Evolutionary conservation across 2,888 invertebrate species (phyloP), one percentile per base, ranked within the genome.

Genomic region (Drosophila leonis): DNA sequence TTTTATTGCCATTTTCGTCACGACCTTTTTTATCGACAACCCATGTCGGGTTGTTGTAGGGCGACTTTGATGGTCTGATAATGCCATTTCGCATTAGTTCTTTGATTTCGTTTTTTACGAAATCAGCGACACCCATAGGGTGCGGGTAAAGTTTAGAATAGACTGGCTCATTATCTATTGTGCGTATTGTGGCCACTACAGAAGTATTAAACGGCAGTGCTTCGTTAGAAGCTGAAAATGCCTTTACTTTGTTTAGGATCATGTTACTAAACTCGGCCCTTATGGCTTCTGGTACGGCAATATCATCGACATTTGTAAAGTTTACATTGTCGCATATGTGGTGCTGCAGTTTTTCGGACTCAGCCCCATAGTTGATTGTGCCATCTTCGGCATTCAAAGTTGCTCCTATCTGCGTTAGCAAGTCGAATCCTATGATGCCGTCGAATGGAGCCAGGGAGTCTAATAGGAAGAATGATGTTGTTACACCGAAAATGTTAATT

Each of bases 71-170:
- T 6, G 42, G 42, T 1, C 42, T 42, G 12, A 42, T 42, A 6
- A 42, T 42, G 20, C 12, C 20, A 6, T 42, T 42, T 13, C 13
- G 6, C 20, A 42, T 5, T 10, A 46, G 4, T 12, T 49, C 9
- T 31, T 49, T 49, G 10, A 49, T 49, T 49, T 49, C 10, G 15
- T 49, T 49, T 49, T 31, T 31, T 10, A 31, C 31, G 6, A 49
- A 49, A 12, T 49, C 49, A 31, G n/a, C 18, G 5, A 31, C 29
- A 2, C 49, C 29, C 29, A 49, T 49, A 3, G 49, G 31, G 6
- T 49, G 49, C 1, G 41, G 41, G 18, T 41, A 20, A 10, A 41
- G 41, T 18, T 49, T 49, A 9, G 49, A 49, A n/a, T 18, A 49
- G n/a, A 49, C 18, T 5, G 49, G 49, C 49, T 49, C 12, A n/a